Evolutionary conservation across 53 echinoderm and acorn worm genomes (phyloP), one percentile per base, ranked within the genome.

Genomic region (Temnopleurus reevesii): DNA sequence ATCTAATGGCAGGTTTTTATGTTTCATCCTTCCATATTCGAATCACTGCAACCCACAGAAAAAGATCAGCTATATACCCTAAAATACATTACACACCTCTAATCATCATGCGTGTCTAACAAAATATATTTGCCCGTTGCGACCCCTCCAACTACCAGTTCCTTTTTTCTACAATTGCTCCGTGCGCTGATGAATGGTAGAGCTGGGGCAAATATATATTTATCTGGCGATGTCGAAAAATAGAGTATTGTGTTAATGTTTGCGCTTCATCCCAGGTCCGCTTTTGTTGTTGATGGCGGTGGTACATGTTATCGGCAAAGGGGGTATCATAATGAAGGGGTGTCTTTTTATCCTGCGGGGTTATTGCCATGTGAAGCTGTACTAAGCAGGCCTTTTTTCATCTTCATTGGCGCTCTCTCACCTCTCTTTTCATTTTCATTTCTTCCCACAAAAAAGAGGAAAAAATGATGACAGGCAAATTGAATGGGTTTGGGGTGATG

Each of bases 391-490:
- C 71, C 56, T 56, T 56, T 56, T 56, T 56, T 21, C 56, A 56
- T 56, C 56, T 49, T 49, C 15, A 12, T 24, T 17, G 56, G 56
- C 4, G 58, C 58, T 24, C 10, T 58, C 58, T 26, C 58, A 24
- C 27, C 58, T 58, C 58, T 58, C 58, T 58, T 58, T 55, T 23
- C 27, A 26, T 8, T 26, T 58, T 58, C 25, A 58, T 58, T 12
- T 25, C 8, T 9, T 58, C 26, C 9, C 8, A 25, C n/a, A 55
- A 9, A 49, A 49, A 12, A 38, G 5, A 38, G 21, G 33, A 71
- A 71, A 71, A 71, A 38, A 79, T 28, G 18, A 85, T 60, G 63
- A 85, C 60, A 85, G 30, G 63, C 60, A 85, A 85, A 85, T 85
- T 60, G 63, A 85, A 85, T 34, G 63, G 86, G 24, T 85, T n/a